Percentiles rank a stretch among this genome's conserved stretches.
phyloP scores from a whole-genome alignment of 2,113 vertebrate species.

The Oryzias melastigma region DNA sequence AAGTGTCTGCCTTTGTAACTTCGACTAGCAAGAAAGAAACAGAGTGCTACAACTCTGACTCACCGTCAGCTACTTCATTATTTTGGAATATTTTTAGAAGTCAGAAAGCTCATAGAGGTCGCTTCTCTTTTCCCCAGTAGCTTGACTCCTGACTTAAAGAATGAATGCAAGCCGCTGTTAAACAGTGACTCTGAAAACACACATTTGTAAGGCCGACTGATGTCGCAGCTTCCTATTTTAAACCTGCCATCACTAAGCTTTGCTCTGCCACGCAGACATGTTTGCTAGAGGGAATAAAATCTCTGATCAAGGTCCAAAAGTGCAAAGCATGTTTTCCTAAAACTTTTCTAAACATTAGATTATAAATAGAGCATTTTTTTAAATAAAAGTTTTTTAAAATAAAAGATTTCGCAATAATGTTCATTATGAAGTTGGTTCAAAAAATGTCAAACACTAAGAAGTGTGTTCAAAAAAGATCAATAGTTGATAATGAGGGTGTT shows the following conservation, averaged over 20 bases:
- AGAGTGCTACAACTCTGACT: constrained; percentile 14
- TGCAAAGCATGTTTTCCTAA: background rate
- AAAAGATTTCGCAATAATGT: too few relatives aligned
- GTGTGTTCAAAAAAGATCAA: too few relatives aligned
- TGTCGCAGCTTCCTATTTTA: constrained; percentile 24
- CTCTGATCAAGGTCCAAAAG: too few relatives aligned
- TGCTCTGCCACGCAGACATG: constrained; percentile 7
- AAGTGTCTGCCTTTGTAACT: constrained; percentile 19
- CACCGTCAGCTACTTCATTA: constrained; percentile 46
- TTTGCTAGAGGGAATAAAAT: background rate
- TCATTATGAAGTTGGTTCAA: too few relatives aligned
- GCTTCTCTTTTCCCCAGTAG: constrained; percentile 13
- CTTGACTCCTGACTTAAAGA: constrained; percentile 33
- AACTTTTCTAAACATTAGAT: background rate
- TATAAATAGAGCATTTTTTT: too few relatives aligned
- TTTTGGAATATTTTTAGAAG: constrained; percentile 53
- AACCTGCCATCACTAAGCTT: constrained; percentile 19
- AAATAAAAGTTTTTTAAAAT: too few relatives aligned
- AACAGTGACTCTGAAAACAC: constrained; percentile 38
- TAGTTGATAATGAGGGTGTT: too few relatives aligned
- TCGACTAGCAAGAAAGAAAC: constrained; percentile 20
- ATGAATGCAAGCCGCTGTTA: constrained; percentile 8
- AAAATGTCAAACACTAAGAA: too few relatives aligned
- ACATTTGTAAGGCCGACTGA: constrained; percentile 9
- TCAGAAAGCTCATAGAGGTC: constrained; percentile 30